Evolutionary conservation across 2,888 invertebrate species (phyloP), one percentile per base, ranked within the genome.

Genomic region (Listrodromus nycthemerus): DNA sequence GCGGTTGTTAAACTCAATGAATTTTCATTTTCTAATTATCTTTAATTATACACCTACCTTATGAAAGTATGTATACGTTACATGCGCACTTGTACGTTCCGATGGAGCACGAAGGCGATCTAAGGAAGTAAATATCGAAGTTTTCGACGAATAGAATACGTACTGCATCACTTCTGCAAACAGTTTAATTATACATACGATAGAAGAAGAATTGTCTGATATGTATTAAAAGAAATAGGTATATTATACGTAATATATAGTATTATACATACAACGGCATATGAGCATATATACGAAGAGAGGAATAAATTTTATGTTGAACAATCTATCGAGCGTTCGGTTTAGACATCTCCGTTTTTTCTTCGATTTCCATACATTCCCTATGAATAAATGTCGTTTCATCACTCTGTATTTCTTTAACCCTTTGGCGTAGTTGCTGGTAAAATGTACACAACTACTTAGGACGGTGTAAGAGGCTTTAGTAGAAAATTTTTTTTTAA

Each of bases 231-330:
- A 82, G 69, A 83, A 87, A 81, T 82, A 75, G 82, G 71, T 86
- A 82, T 86, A 84, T 86, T 85, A 82, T 86, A 85, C 79, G 70
- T 85, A 73, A 84, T 83, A 79, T 81, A 80, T 82, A 82, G 76
- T 48, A 74, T 83, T 74, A 86, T 84, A 80, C 81, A 86, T 79
- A 85, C 69, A 82, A 75, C 77, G 73, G 75, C 74, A 79, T 83
- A 69, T 52, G 33, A 70, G 52, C 67, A 78, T 70, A 79, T 73
- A 82, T 82, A 84, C 74, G 82, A 84, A 85, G 85, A 86, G 67
- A 84, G 52, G 75, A 87, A 82, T 83, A 85, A 85, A 82, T 88
- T 87, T 75, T 83, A 79, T 83, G 85, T 82, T 69, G 83, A 87
- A 86, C 80, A 82, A 82, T 84, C 67, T 78, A 82, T 82, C 79